Base-by-base conservation (phyloP, 2,113 vertebrate species). In the Nycticryphes semicollaris region DNA sequence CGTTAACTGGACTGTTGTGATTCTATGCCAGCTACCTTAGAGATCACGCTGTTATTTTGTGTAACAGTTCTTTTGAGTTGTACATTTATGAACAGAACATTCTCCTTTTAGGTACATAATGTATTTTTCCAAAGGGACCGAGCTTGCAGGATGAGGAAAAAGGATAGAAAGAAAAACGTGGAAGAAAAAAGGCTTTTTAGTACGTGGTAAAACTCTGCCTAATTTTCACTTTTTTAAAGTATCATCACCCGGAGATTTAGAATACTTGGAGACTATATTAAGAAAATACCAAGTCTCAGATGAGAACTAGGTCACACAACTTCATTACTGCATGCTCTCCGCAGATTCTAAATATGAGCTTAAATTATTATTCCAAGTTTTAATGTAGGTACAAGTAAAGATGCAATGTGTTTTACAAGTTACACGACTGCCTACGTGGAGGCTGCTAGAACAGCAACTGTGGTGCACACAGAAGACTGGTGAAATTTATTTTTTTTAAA, bases 11-110 rank as follows among this genome's bases (percentile, higher is more conserved):
- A 67, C 54, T 0, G 8, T 66, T 30, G 72, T 0, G 0, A 75
- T 22, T n/a, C 43, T 70, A 73, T 37, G 63, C 53, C 89, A 93
- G 0, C 84, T 72, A 87, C 94, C 84, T 85, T 53, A 85, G 94
- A 91, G 84, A 94, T 74, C 17, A 17, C 2, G 15, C 9, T 93
- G 92, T 74, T 93, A 50, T 39, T 74, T 82, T 83, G 78, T 67
- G 7, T 33, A 94, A 56, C 89, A 48, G 86, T 23, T 57, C 75
- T 88, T 62, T 45, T 11, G 33, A 62, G 51, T 7, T 57, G 57
- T 14, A 68, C 41, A 30, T 73, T 93, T 91, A 79, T 87, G 77
- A 89, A 60, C 74, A 96, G 94, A 96, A 95, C 50, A 22, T 85
- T 96, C 78, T 80, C 57, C 28, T 76, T 83, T 83, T 85, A 90